These are phyloP conservation scores for Chloropsis cyanopogon DNA, from an alignment of 2,113 vertebrate species.

Conservation along the genomic window DNA sequence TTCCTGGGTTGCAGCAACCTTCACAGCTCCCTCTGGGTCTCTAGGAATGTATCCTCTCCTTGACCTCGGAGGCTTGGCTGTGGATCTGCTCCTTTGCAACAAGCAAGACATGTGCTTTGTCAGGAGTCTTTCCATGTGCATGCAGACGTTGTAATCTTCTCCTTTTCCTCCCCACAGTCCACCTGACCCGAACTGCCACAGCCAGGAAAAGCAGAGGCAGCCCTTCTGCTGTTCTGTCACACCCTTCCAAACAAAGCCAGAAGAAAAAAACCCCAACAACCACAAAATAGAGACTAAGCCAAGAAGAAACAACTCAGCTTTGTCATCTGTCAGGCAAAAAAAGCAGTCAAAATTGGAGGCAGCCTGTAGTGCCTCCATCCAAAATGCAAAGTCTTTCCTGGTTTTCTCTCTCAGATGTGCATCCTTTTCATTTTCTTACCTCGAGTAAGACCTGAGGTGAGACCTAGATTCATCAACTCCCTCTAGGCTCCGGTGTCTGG, in stretches of 20 bases:
- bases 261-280: rapidly evolving
- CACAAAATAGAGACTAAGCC: not conserved
- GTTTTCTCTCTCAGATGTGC: not conserved
- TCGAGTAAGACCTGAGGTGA: not conserved
- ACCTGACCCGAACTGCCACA: not conserved
- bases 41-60: slow-evolving; percentile 58
- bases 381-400: not conserved
- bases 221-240: not conserved
- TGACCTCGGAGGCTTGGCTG: slow-evolving; percentile 41
- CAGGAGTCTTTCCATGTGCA: not conserved
- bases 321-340: not conserved
- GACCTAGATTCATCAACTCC: not conserved
- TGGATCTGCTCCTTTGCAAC: not conserved
- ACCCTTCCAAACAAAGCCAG: not conserved
- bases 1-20: slow-evolving; percentile 22
- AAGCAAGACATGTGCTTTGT: slow-evolving; percentile 16
- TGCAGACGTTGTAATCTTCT: not conserved
- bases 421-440: not conserved
- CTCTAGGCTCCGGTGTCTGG: not conserved
- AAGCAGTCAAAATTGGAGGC: not conserved
- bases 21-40: slow-evolving; percentile 47
- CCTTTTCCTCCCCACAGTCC: not conserved
- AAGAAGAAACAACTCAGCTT: not conserved
- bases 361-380: not conserved
- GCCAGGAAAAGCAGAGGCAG: not conserved